These are phyloP conservation scores for Eunapius fragilis DNA, from an alignment of 37 sponge, comb jelly and placozoan species.

Conservation along the genomic window DNA sequence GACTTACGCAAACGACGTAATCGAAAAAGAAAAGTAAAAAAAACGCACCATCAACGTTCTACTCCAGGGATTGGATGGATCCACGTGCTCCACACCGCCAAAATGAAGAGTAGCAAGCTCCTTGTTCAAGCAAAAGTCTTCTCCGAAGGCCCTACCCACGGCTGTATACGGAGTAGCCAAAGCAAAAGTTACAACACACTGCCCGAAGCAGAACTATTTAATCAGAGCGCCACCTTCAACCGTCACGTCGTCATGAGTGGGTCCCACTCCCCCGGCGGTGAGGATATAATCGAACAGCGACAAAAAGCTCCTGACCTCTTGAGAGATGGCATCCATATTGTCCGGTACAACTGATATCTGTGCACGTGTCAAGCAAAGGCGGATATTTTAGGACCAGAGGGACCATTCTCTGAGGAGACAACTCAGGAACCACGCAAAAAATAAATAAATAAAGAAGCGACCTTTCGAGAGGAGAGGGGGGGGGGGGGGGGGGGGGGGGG, in stretches of 20 bases:
- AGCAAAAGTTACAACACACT: too few relatives aligned
- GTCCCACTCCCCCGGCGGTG: slow-evolving; percentile 88
- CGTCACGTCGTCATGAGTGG: slow-evolving; percentile 94
- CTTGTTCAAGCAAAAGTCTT: slow-evolving; percentile 32
- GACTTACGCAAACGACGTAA: too few relatives aligned
- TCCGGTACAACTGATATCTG: slow-evolving; percentile 70
- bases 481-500: neutral
- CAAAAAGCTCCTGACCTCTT: slow-evolving; percentile 53
- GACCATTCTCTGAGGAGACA: too few relatives aligned
- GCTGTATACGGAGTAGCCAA: too few relatives aligned
- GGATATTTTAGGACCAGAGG: neutral
- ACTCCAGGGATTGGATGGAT: slow-evolving; percentile 21
- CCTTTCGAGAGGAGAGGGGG: too few relatives aligned
- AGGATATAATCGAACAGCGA: slow-evolving; percentile 58
- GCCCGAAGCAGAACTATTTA: neutral
- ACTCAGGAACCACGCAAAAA: too few relatives aligned
- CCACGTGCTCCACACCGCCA: neutral
- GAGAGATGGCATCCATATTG: slow-evolving; percentile 51
- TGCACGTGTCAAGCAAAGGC: neutral
- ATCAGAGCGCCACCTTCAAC: slow-evolving; percentile 59
- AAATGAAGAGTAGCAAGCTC: slow-evolving; percentile 31
- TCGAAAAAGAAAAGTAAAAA: neutral
- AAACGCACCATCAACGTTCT: slow-evolving; percentile 55
- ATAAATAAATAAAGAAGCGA: too few relatives aligned
- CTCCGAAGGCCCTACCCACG: slow-evolving; percentile 71